Base-by-base conservation (phyloP, 2,113 vertebrate genomes). In the Pontoporia blainvillei region DNA sequence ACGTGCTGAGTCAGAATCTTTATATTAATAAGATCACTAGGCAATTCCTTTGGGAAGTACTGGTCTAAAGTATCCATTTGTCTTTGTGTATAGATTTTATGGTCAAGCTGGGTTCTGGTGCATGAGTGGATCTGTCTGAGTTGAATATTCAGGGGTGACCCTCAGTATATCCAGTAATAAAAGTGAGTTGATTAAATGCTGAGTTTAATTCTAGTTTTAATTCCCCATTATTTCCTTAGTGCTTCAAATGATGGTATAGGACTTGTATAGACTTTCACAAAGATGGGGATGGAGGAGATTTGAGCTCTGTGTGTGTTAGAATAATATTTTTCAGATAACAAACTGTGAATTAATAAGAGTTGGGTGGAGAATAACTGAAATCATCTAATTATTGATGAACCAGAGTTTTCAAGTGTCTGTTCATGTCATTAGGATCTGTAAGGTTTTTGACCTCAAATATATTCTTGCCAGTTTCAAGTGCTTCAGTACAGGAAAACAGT, bases 321-420 rank as follows among this genome's bases (percentile, higher is more conserved):
- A 97, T 93, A 95, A 87, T 95, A 95, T 96, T 97, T 97, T 96
- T 97, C 69, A 95, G 69, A 95, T 84, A 95, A 94, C n/a, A 91
- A 93, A 86, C 61, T 93, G 52, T 92, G 96, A 59, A 64, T 95
- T 90, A 90, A 25, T 94, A 97, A 72, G 71, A 90, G 18, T 73
- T 96, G 93, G 95, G 79, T 97, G 97, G 96, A 96, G 90, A 95
- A 93, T 95, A 92, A 92, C 61, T 21, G 69, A 97, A 95, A 95
- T 96, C 96, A 97, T 95, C 86, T 93, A 96, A 97, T 97, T 96
- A 96, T 69, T 46, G 66, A 66, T 82, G 86, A 95, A 71, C 64
- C 27, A 66, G 64, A 73, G 18, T 96, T 96, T 97, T 97, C 29
- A 89, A 94, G 73, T 90, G 49, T 96, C 94, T 96, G 46, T 79